Evolutionary conservation across 2,113 vertebrate genomes (phyloP).

Genomic region (Pionites leucogaster): DNA sequence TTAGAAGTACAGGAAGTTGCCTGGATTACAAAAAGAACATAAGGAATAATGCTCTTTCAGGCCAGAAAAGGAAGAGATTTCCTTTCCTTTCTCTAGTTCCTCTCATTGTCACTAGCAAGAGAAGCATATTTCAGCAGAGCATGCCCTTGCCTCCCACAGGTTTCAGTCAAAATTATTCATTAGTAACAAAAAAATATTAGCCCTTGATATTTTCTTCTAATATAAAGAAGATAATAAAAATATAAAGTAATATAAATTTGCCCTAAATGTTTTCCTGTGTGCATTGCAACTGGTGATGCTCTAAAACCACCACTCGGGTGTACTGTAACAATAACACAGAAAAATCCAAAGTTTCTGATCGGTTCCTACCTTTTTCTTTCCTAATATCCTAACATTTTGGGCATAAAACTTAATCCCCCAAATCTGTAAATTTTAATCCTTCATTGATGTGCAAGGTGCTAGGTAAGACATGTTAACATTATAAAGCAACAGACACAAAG

Average conservation of each 20-base stretch:
- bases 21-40: background rate
- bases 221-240: no score
- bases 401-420: background rate
- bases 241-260: no score
- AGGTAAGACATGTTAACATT: background rate
- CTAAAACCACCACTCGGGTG: background rate
- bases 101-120: background rate
- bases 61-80: background rate
- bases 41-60: background rate
- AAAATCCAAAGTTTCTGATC: background rate
- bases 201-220: background rate
- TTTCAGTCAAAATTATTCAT: background rate
- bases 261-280: background rate
- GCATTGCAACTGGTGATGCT: background rate
- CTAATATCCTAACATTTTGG: background rate
- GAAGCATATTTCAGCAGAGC: background rate
- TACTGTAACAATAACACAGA: background rate
- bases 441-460: background rate
- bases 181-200: background rate
- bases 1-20: constrained; percentile 25
- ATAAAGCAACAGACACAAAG: background rate
- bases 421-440: background rate
- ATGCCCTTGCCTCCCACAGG: background rate
- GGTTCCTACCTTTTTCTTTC: background rate
- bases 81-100: background rate